Evolutionary conservation across 2,888 invertebrate species (phyloP).

Genomic region (Papilio elwesi): DNA sequence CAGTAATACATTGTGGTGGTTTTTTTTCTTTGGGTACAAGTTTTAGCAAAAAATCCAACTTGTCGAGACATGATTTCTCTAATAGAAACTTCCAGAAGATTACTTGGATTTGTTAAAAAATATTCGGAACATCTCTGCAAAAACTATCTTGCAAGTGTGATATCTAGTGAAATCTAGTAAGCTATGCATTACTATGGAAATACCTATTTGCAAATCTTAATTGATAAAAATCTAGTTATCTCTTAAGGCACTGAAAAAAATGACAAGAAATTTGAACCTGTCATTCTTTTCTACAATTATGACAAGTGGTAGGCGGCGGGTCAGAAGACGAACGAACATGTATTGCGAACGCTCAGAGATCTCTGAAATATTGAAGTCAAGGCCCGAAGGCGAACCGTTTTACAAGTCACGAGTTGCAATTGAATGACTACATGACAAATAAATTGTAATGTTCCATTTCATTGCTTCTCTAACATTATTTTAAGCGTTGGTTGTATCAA

Average conservation of each 20-base stretch:
- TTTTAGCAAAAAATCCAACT: conserved; percentile 4
- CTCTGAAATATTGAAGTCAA: conserved; percentile 38
- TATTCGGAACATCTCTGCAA: no score
- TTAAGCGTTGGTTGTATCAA: background rate
- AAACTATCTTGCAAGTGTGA: no score
- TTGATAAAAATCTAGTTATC: no score
- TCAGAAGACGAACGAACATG: conserved; percentile 25
- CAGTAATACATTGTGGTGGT: conserved; percentile 20
- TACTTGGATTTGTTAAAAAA: no score
- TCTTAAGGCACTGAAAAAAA: no score
- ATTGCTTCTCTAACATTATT: conserved; percentile 23
- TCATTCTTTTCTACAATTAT: background rate
- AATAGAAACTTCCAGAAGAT: background rate
- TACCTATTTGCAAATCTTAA: no score
- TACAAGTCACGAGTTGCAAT: conserved; percentile 34
- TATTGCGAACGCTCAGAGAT: conserved; percentile 21
- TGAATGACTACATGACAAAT: conserved; percentile 10
- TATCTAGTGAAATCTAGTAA: no score
- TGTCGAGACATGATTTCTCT: background rate
- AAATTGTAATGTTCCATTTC: conserved; percentile 8
- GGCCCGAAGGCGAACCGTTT: conserved; percentile 27
- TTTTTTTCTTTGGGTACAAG: conserved; percentile 11
- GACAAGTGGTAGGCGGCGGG: background rate
- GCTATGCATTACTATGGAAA: no score
- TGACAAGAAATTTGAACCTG: no score